Conservation (phyloP, 2,113 vertebrate genomes). For the Willisornis vidua region DNA sequence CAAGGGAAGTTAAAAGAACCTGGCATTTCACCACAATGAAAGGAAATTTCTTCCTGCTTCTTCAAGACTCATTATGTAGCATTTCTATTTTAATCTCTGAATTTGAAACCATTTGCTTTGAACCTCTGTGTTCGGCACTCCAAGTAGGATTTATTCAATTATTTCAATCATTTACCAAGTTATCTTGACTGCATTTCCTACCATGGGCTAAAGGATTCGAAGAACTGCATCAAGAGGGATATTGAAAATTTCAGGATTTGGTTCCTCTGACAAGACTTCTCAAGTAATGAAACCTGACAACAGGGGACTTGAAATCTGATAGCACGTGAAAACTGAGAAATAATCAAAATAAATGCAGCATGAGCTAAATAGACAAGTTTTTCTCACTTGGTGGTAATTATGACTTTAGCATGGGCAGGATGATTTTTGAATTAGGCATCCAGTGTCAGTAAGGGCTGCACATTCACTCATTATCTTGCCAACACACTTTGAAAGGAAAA, state of each 20-base stretch:
- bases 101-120: conserved; percentile 30
- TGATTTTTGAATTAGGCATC: background rate
- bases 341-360: background rate
- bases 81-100: conserved; percentile 10
- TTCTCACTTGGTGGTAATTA: background rate
- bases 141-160: conserved; percentile 37
- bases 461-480: background rate
- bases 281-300: conserved; percentile 25
- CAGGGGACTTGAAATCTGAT: background rate
- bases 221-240: conserved; percentile 23
- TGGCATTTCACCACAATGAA: background rate
- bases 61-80: background rate
- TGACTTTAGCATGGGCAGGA: background rate
- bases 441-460: background rate
- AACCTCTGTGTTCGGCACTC: conserved; percentile 16
- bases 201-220: background rate
- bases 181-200: conserved; percentile 2
- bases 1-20: background rate
- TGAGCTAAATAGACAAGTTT: background rate
- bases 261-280: background rate
- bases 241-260: background rate
- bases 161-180: conserved; percentile 34
- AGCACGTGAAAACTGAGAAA: background rate
- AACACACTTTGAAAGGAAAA: background rate
- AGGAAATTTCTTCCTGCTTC: background rate